A percentile compares a stretch with the other conserved stretches of the same genome.
phyloP scores from a whole-genome alignment of 37 sponge, comb jelly and placozoan genomes.

The Cladorhizidae sp. region DNA sequence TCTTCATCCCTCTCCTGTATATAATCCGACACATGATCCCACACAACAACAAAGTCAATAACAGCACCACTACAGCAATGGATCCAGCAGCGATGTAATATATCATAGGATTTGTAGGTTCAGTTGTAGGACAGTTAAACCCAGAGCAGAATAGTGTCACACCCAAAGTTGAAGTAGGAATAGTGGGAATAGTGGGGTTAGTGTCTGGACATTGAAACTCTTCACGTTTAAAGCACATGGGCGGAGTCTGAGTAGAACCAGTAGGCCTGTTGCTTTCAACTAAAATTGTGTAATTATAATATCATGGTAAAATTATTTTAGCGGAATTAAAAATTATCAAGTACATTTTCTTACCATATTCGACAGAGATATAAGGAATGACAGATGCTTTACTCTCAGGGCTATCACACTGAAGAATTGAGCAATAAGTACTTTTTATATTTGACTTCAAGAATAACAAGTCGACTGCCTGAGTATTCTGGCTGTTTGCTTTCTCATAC shows the following conservation, averaged over 20 bases:
- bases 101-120: background rate
- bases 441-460: background rate
- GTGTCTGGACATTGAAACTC: too few relatives aligned
- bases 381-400: background rate
- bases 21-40: background rate
- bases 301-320: too few relatives aligned
- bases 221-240: too few relatives aligned
- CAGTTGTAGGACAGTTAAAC: background rate
- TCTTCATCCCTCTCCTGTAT: background rate
- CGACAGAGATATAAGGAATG: slow-evolving; percentile 12
- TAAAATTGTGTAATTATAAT: too few relatives aligned
- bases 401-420: background rate
- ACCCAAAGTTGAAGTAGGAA: too few relatives aligned
- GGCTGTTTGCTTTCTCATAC: slow-evolving; percentile 1
- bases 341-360: slow-evolving; percentile 31
- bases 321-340: too few relatives aligned
- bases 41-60: background rate
- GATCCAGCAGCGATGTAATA: background rate
- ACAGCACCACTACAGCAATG: background rate
- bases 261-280: too few relatives aligned
- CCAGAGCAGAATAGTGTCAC: too few relatives aligned
- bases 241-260: too few relatives aligned
- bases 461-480: background rate
- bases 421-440: background rate
- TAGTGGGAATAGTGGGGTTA: too few relatives aligned